Evolutionary conservation across 2,888 invertebrate species (phyloP).

Genomic region (Belgica antarctica): DNA sequence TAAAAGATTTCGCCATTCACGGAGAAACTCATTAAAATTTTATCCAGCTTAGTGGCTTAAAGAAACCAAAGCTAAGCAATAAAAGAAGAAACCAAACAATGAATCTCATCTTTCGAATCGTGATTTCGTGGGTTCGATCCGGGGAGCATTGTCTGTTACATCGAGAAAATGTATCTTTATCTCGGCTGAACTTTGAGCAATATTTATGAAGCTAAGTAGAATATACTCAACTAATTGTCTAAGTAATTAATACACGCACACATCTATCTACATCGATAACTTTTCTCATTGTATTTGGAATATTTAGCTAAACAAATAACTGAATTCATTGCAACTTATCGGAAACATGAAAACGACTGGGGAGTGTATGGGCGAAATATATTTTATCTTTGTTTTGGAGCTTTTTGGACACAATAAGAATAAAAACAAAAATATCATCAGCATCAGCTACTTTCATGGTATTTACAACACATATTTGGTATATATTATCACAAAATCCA

Average conservation of each 20-base stretch:
- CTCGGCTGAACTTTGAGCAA: neutral
- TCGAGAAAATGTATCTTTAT: neutral
- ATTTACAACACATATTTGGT: slow-evolving; percentile 21
- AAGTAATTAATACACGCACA: slow-evolving; percentile 35
- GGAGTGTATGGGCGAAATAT: no score
- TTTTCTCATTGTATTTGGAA: neutral
- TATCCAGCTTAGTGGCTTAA: no score
- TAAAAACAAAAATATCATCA: slow-evolving; percentile 26
- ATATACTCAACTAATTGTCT: slow-evolving; percentile 32
- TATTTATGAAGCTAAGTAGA: slow-evolving; percentile 28
- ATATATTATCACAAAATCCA: slow-evolving; percentile 20
- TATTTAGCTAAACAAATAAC: slow-evolving; percentile 21
- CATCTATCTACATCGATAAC: slow-evolving; percentile 11
- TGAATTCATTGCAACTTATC: neutral
- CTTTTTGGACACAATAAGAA: neutral
- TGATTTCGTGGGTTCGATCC: slow-evolving; percentile 2
- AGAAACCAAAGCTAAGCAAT: no score
- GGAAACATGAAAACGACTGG: no score
- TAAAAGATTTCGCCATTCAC: neutral
- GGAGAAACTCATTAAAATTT: no score
- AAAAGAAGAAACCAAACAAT: slow-evolving; percentile 19
- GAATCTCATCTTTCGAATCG: neutral
- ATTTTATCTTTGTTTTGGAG: neutral
- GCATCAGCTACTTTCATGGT: slow-evolving; percentile 24
- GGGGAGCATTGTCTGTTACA: slow-evolving; percentile 6